These are phyloP conservation scores for Alethe castanea DNA, from an alignment of 2,113 vertebrate species.

Conservation along the genomic window DNA sequence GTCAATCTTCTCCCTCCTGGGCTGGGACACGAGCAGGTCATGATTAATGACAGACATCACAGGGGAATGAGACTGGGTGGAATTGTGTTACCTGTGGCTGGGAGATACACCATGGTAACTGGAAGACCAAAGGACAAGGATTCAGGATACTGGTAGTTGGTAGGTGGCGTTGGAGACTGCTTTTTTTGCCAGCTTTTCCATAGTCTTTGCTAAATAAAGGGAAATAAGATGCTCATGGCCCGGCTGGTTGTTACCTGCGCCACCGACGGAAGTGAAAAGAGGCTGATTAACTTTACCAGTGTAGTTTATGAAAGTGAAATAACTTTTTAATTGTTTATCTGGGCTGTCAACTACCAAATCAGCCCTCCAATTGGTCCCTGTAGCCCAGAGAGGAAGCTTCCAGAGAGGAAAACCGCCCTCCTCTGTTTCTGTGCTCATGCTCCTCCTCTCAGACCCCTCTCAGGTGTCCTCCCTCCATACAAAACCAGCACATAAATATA, in stretches of 20 bases:
- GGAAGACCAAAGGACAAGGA: neutral
- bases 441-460: too few relatives aligned
- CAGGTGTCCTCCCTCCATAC: too few relatives aligned
- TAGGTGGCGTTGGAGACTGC: neutral
- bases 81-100: neutral
- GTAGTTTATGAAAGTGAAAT: too few relatives aligned
- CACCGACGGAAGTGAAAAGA: too few relatives aligned
- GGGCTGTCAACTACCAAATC: too few relatives aligned
- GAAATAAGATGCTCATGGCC: neutral
- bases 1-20: neutral
- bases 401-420: too few relatives aligned
- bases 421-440: too few relatives aligned
- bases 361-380: too few relatives aligned
- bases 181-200: neutral
- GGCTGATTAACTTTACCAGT: too few relatives aligned
- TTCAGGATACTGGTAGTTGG: neutral
- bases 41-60: neutral
- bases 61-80: neutral
- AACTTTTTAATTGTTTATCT: too few relatives aligned
- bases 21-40: neutral
- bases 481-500: neutral
- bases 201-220: neutral
- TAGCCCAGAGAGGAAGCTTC: too few relatives aligned
- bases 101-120: neutral
- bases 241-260: too few relatives aligned